A percentile compares a stretch with the other conserved stretches of the same genome.
Evolutionary conservation across 2,797 vertebrate species (phyloP).

Genomic region (Sebastes dallii): DNA sequence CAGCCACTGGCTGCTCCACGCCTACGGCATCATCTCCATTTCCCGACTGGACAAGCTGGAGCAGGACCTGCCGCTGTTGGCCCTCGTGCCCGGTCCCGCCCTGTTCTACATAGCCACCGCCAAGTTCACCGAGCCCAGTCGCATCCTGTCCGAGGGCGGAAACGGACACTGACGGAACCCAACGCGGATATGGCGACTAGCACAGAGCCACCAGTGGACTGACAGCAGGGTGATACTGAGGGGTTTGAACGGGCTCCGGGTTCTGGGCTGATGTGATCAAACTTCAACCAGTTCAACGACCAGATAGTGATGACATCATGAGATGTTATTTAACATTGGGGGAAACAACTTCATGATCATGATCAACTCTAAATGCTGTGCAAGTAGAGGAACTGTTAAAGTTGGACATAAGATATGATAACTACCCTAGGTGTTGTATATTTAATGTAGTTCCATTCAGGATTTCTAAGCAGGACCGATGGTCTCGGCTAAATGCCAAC

Average conservation of each 20-base stretch:
- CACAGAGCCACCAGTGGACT: neutral
- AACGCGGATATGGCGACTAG: neutral
- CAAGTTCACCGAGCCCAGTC: slow-evolving; percentile 93
- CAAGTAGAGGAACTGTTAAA: neutral
- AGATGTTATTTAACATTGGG: too few species aligned
- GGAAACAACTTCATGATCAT: neutral
- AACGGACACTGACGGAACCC: slow-evolving; percentile 85
- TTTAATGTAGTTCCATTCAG: neutral
- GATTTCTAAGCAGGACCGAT: neutral
- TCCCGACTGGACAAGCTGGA: slow-evolving; percentile 93
- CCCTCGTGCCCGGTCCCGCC: slow-evolving; percentile 92
- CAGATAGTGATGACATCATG: neutral
- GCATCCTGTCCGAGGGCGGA: slow-evolving; percentile 92
- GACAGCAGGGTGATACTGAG: neutral
- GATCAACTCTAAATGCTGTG: neutral
- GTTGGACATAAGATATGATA: too few species aligned
- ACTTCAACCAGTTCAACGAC: too few species aligned
- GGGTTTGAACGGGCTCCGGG: too few species aligned
- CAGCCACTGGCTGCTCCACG: slow-evolving; percentile 97
- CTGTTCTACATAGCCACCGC: slow-evolving; percentile 96
- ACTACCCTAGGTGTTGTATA: too few species aligned
- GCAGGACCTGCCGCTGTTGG: slow-evolving; percentile 92
- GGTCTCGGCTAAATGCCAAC: too few species aligned
- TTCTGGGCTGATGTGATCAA: too few species aligned
- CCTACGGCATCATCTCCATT: slow-evolving; percentile 97